These are phyloP conservation scores for Peromyscus californicus DNA, from an alignment of 2,113 vertebrate species.

Conservation along the genomic window DNA sequence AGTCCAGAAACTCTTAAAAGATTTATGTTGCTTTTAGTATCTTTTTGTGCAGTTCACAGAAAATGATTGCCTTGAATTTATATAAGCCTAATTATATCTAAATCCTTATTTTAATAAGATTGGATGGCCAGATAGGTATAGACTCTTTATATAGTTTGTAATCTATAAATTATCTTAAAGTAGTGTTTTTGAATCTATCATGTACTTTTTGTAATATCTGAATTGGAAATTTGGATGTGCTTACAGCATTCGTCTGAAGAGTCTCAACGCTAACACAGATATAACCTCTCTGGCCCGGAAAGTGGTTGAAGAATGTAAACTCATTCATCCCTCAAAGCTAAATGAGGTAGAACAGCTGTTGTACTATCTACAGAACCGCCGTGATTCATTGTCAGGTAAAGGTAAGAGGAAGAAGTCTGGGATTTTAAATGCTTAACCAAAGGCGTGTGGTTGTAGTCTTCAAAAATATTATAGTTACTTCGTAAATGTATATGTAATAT, in stretches of 20 bases:
- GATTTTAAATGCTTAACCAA: background rate
- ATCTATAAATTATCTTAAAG: conserved; percentile 27
- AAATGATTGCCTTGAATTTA: conserved; percentile 54
- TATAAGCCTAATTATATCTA: conserved; percentile 34
- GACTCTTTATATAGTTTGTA: background rate
- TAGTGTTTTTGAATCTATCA: background rate
- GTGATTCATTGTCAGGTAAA: conserved; percentile 88
- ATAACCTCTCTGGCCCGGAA: conserved; percentile 95
- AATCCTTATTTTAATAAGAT: conserved; percentile 5
- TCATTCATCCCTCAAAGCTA: conserved; percentile 95
- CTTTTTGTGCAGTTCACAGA: background rate
- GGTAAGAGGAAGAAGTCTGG: conserved; percentile 78
- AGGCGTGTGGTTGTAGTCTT: background rate
- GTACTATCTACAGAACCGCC: conserved; percentile 97
- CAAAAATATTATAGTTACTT: background rate
- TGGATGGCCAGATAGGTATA: background rate
- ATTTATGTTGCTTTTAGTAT: conserved; percentile 21
- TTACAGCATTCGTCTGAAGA: conserved; percentile 97
- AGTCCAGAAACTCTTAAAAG: background rate
- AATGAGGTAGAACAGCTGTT: conserved; percentile 96
- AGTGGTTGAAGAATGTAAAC: conserved; percentile 97
- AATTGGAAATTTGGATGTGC: conserved; percentile 38
- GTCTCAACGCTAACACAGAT: conserved; percentile 96
- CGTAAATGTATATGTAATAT: background rate
- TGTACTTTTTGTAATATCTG: conserved; percentile 23